These are phyloP conservation scores for Drosophila bocqueti DNA, from an alignment of 1,140 invertebrate genomes.

Conservation along the genomic window DNA sequence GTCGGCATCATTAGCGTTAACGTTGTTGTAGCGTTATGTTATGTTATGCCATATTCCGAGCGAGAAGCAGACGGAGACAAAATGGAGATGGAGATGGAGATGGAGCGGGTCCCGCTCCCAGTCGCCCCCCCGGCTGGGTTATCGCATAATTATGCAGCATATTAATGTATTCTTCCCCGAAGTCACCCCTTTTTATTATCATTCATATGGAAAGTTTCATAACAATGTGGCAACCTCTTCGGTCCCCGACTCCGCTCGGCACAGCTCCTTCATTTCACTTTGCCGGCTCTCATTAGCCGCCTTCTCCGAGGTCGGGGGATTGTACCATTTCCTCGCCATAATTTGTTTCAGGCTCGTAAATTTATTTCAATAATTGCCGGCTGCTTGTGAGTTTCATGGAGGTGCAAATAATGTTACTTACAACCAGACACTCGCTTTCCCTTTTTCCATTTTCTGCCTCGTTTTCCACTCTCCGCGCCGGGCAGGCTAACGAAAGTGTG, in stretches of 20 bases:
- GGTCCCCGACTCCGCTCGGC: constrained; percentile 2
- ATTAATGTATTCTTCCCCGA: constrained; percentile 69
- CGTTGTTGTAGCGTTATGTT: constrained; percentile 78
- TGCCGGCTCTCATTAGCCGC: constrained; percentile 53
- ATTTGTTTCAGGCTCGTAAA: constrained; percentile 62
- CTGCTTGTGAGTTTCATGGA: constrained; percentile 52
- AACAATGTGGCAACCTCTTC: constrained; percentile 48
- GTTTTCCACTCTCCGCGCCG: not conserved
- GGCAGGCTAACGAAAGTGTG: constrained; percentile 51
- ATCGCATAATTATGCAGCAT: constrained; percentile 82
- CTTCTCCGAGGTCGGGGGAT: constrained; percentile 21
- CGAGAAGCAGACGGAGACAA: constrained; percentile 9
- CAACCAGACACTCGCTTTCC: constrained; percentile 49
- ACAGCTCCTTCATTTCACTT: constrained; percentile 42
- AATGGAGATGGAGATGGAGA: constrained; percentile 15
- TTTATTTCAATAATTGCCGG: constrained; percentile 67
- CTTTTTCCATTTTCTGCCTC: constrained; percentile 13
- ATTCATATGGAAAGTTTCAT: constrained; percentile 73
- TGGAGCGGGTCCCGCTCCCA: not conserved
- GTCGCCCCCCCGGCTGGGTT: constrained; percentile 32
- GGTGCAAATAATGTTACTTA: constrained; percentile 60
- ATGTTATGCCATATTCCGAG: constrained; percentile 53
- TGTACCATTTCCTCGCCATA: constrained; percentile 54
- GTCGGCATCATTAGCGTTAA: constrained; percentile 81
- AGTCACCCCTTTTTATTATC: constrained; percentile 45